Conservation (phyloP, 2,797 vertebrate species). For the Hydrocynus forskahlii region DNA sequence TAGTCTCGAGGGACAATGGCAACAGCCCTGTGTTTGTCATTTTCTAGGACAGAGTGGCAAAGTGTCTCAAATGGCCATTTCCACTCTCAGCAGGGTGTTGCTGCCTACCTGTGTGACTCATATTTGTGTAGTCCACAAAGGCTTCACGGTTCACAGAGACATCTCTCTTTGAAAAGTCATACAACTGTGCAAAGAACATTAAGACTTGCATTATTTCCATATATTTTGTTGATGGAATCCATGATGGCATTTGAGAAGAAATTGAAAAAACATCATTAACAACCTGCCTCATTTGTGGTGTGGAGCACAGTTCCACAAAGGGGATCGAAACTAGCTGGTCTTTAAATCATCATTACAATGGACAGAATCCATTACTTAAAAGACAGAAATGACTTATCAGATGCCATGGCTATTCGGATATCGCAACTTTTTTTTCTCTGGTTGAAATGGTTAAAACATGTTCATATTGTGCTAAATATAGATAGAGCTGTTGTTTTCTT, state of each 20-base stretch:
- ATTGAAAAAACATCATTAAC: background rate
- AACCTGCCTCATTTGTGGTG: background rate
- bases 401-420: too few relatives aligned
- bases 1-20: background rate
- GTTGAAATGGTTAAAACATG: too few relatives aligned
- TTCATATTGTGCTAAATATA: too few relatives aligned
- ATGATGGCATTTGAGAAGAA: background rate
- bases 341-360: too few relatives aligned
- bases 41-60: conserved; percentile 49
- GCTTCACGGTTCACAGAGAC: background rate
- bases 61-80: conserved; percentile 31
- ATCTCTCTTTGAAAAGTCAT: background rate
- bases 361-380: too few relatives aligned
- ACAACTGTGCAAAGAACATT: background rate
- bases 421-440: too few relatives aligned
- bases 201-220: background rate
- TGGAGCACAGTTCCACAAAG: background rate
- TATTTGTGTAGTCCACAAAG: conserved; percentile 19
- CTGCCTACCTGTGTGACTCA: conserved; percentile 25
- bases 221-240: background rate
- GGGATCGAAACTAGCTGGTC: background rate
- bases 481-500: background rate
- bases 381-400: too few relatives aligned
- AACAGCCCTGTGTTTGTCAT: conserved; percentile 53
- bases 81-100: conserved; percentile 18